Base-by-base conservation (phyloP, 2,888 invertebrate genomes). In the Drosophila parthenogenetica region DNA sequence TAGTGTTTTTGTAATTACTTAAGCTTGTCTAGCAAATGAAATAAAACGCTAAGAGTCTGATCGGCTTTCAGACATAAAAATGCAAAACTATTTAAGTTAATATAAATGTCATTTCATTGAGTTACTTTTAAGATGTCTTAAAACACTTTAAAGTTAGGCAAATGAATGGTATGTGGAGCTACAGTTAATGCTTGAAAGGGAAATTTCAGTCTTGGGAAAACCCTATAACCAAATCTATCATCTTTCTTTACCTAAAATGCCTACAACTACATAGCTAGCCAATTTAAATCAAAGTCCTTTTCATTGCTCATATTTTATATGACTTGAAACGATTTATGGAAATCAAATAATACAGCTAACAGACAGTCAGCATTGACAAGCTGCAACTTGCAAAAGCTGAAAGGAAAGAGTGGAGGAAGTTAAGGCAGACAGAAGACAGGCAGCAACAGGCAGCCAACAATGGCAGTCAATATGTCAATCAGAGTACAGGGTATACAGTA, bases 381-480 rank as follows among this genome's bases (percentile, higher is more conserved):
- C 61, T 54, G 53, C 57, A 46, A 67, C 73, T 69, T 68, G 66
- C 51, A 67, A 67, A 80, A 57, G 35, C 53, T 53, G 66, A 25
- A 14, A 29, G 14, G 5, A 14, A 2, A 29, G 14, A 48, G 22
- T 5, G 51, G 4, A 22, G 16, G 25, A 40, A 14, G 39, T 13
- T 39, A 11, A 14, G 32, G 16, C 5, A 11, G 14, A 55, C 40
- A 50, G 51, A 35, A 35, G 51, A 60, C 64, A 50, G 45, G 49
- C 55, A 25, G 13, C 55, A 69, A 32, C 60, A 61, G 49, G 49
- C 60, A 69, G 62, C 65, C 32, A 77, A 77, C 77, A 77, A 70
- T 73, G 65, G 48, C 51, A 57, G 59, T 79, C 79, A 75, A 76
- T 76, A 76, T 76, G 73, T 77, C 63, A 77, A 35, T 46, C 49